phyloP scores from a whole-genome alignment of 2,888 invertebrate genomes.

The Lomographa bimaculata region DNA sequence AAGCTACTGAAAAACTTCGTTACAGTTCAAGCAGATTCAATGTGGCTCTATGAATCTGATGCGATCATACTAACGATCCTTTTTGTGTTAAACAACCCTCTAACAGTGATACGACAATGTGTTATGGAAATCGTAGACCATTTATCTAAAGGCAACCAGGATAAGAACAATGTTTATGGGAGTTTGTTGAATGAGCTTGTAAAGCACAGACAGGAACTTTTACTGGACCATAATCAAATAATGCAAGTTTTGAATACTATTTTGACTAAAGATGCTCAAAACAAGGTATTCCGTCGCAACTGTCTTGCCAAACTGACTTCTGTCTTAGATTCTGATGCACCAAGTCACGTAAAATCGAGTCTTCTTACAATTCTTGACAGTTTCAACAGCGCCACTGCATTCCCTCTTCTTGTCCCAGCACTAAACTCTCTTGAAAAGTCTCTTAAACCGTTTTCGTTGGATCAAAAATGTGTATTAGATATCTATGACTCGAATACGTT shows the following conservation, averaged over 20 bases:
- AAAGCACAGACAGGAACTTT: conserved; percentile 83
- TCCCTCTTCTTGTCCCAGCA: conserved; percentile 60
- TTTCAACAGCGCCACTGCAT: conserved; percentile 71
- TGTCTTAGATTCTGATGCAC: conserved; percentile 62
- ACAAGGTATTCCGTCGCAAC: conserved; percentile 62
- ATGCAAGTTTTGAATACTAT: conserved; percentile 85
- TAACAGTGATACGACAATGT: conserved; percentile 79
- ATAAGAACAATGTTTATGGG: conserved; percentile 63
- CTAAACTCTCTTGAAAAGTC: conserved; percentile 49
- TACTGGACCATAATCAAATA: conserved; percentile 87
- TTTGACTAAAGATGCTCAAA: conserved; percentile 78
- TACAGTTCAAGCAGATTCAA: conserved; percentile 46
- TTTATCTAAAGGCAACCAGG: conserved; percentile 52
- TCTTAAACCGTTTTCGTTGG: conserved; percentile 46
- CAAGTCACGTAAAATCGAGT: conserved; percentile 71
- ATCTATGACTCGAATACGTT: conserved; percentile 80
- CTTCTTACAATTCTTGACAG: conserved; percentile 70
- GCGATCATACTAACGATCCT: conserved; percentile 80
- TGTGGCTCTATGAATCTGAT: conserved; percentile 70
- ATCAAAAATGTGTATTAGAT: conserved; percentile 59
- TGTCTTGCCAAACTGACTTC: conserved; percentile 61
- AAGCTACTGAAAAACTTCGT: conserved; percentile 62
- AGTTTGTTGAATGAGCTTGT: conserved; percentile 73
- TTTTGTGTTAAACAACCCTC: conserved; percentile 80
- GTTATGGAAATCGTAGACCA: conserved; percentile 79